Base-by-base conservation (phyloP, 2,113 vertebrate species). In the Caranx melampygus region DNA sequence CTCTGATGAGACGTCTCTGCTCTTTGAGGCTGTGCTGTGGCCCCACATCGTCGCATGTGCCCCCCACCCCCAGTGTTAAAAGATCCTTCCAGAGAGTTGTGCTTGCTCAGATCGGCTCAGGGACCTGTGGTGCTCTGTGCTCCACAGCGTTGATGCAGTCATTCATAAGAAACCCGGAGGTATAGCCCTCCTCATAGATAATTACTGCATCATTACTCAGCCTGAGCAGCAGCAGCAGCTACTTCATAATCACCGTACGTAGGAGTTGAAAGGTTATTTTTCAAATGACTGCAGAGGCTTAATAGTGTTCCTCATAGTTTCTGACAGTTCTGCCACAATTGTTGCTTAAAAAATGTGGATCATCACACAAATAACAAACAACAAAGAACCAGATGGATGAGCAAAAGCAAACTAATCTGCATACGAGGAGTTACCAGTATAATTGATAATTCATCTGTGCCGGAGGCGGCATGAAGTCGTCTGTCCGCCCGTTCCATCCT, bases 1-100 rank as follows among this genome's bases (percentile, higher is more conserved):
- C 44, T 45, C 60, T 63, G 67, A 59, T 78, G 37, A 67, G 69
- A 82, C 40, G 10, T 13, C 12, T 79, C 54, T 63, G 42, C 1
- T 58, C 11, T 60, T 61, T 51, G 16, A 52, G 6, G 45, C 4
- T 40, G 42, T 42, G 21, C 71, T 65, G 47, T 51, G 47, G 70
- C 21, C 14, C 4, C 26, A 70, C 34, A 70, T 49, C 0, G 1
- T 9, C 9, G 69, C 37, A 3, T 3, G n/a, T 47, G 34, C 6
- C 13, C 31, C n/a, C 11, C 12, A 34, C 6, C 13, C 31, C n/a
- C 11, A 6, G 33, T 60, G 18, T 20, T 59, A 35, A 68, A 68
- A 57, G 20, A 6, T 26, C 0, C 3, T 57, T 62, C 8, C 33
- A 7, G 21, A 3, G 49, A 60, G n/a, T 33, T 33, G 16, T 5